phyloP scores from a whole-genome alignment of 2,113 vertebrate species.

The Coptodon rendalli region DNA sequence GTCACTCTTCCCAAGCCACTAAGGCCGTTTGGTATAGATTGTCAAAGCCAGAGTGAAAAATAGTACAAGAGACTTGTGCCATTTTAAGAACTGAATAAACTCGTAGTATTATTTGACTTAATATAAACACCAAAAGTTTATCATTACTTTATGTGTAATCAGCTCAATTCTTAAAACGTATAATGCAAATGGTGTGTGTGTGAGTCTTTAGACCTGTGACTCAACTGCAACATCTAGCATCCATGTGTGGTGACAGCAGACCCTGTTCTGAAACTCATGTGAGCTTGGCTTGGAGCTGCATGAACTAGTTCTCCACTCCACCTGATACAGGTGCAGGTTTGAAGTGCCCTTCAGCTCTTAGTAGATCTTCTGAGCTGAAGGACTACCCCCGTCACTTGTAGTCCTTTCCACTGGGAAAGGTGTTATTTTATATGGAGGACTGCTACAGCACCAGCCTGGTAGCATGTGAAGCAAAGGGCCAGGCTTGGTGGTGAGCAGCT shows the following conservation, averaged over 20 bases:
- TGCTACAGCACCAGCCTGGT: not conserved
- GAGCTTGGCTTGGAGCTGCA: not conserved
- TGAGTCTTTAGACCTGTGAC: not conserved
- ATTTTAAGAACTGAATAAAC: not conserved
- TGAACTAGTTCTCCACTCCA: not conserved
- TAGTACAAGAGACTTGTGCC: not conserved
- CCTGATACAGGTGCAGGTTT: not conserved
- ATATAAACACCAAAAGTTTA: not conserved
- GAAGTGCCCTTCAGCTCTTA: not conserved
- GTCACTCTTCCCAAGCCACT: not conserved
- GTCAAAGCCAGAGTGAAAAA: not conserved
- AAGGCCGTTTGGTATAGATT: not conserved
- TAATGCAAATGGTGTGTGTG: not conserved
- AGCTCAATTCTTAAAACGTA: not conserved
- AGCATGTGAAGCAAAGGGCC: not conserved
- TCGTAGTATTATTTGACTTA: not conserved
- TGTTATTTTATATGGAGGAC: not conserved
- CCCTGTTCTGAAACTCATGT: not conserved
- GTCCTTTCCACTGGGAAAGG: not conserved
- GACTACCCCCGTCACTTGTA: not conserved
- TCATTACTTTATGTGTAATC: not conserved
- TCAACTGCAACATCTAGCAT: not conserved
- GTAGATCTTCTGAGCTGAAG: not conserved
- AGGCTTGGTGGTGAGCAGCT: not conserved
- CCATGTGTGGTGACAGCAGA: not conserved